Evolutionary conservation across 2,797 vertebrate species (phyloP), one percentile per base, ranked within the genome.

Genomic region (Rhinichthys osculus): DNA sequence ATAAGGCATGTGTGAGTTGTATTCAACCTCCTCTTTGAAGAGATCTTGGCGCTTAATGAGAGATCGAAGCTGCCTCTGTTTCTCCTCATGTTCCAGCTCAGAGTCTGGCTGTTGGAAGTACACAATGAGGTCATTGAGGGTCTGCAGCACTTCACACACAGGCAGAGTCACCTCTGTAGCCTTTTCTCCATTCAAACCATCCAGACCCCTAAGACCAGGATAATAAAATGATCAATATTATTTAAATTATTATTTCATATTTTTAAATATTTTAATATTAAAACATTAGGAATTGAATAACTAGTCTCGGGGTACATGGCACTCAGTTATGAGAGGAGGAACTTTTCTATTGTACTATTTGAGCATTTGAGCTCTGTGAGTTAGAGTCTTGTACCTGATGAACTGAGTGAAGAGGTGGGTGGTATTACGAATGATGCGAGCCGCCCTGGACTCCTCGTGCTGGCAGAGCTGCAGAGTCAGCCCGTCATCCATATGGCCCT

Each of bases 401-500:
- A 99, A 99, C 83, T 97, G 97, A 90, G 94, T 96, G 91, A 99
- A 99, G 91, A 99, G 96, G 73, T 93, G 93, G 0, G 96, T 97
- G 82, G 97, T 97, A 91, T 99, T 99, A 87, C 97, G 97, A 92
- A 99, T 99, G 92, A 99, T 99, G 90, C 98, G 96, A 78, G 98
- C 97, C 77, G 98, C 97, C 79, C 97, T 96, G 72, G 97, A 98
- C 93, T 99, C 98, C 90, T 99, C 98, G 0, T 93, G 96, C 86
- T 99, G 98, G 91, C 98, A 99, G 85, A 97, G 96, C 93, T 99
- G 98, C 81, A 99, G 94, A 7, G 93, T 98, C 74, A 99, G 92
- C 38, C 98, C 98, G 6, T 99, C 98, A 64, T 99, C 98, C 98
- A 97, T 99, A 91, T 99, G 98, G 66, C 98, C 98, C 93, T 99